A percentile compares a stretch with the other conserved stretches of the same genome.
phyloP scores from a whole-genome alignment of 1,140 invertebrate genomes.

The Camponotus vicinus region DNA sequence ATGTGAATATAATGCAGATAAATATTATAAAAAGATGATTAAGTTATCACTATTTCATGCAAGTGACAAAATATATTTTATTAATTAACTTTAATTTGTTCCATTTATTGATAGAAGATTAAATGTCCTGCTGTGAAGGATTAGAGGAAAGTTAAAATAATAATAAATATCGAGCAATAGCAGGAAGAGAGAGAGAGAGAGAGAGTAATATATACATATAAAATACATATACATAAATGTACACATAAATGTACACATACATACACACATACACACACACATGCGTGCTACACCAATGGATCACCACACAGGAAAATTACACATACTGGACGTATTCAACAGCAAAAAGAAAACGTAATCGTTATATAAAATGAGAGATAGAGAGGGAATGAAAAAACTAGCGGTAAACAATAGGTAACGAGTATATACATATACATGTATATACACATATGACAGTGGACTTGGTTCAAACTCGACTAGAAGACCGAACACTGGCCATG shows the following conservation, averaged over 20 bases:
- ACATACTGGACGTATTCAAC: conserved; percentile 28
- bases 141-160: not conserved
- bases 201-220: too few species aligned
- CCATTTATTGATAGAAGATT: not conserved
- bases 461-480: conserved; percentile 60
- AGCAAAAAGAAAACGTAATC: conserved; percentile 4
- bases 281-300: conserved; percentile 8
- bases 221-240: too few species aligned
- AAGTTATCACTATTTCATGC: conserved; percentile 9
- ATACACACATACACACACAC: not conserved
- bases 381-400: conserved; percentile 37
- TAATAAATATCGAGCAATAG: conserved; percentile 5
- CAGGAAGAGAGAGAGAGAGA: not conserved
- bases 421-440: conserved; percentile 45
- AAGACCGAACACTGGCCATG: conserved; percentile 74
- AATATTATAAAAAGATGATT: not conserved
- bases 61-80: not conserved
- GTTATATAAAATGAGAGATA: conserved; percentile 38
- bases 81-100: not conserved
- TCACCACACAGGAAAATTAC: conserved; percentile 38
- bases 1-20: conserved; percentile 19
- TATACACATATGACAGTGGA: conserved; percentile 38
- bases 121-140: not conserved
- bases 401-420: conserved; percentile 64
- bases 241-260: not conserved